phyloP scores from a whole-genome alignment of 1,140 invertebrate species.

The Lordiphosa mommai region DNA sequence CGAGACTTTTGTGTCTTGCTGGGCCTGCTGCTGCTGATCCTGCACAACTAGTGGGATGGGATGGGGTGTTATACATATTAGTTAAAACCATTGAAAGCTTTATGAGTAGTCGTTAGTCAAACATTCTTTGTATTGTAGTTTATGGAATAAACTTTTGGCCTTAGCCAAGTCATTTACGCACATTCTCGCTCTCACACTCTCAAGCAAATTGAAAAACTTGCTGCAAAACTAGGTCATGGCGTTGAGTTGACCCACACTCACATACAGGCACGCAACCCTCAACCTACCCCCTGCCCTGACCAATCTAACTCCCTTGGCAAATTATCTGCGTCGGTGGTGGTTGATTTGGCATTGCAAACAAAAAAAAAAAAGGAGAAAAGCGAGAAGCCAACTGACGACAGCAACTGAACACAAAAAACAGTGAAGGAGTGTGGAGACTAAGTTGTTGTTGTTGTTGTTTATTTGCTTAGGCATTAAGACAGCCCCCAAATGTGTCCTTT shows the following conservation, averaged over 20 bases:
- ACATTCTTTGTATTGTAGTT: slow-evolving; percentile 59
- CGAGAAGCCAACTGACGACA: slow-evolving; percentile 60
- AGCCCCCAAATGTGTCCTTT: slow-evolving; percentile 35
- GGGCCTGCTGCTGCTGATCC: slow-evolving; percentile 25
- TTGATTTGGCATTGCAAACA: slow-evolving; percentile 64
- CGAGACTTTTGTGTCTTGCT: slow-evolving; percentile 25
- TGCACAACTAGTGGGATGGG: slow-evolving; percentile 8
- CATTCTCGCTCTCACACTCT: slow-evolving; percentile 8
- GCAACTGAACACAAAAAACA: slow-evolving; percentile 6
- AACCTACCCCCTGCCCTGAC: not conserved
- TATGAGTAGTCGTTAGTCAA: slow-evolving; percentile 55
- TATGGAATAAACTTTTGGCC: slow-evolving; percentile 62
- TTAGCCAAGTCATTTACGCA: slow-evolving; percentile 23
- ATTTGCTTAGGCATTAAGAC: slow-evolving; percentile 52
- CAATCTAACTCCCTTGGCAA: slow-evolving; percentile 53
- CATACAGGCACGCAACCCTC: slow-evolving; percentile 4
- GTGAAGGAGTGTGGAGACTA: not conserved
- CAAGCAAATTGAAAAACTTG: slow-evolving; percentile 72
- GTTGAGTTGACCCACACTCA: slow-evolving; percentile 26
- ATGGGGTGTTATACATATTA: slow-evolving; percentile 20
- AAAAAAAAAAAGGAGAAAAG: slow-evolving; percentile 25
- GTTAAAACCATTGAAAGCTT: slow-evolving; percentile 57
- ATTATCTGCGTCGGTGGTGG: slow-evolving; percentile 69
- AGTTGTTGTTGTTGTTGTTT: slow-evolving; percentile 39
- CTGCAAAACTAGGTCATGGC: slow-evolving; percentile 65